Conservation (phyloP, 2,797 vertebrate species). For the Petrocephalus schoutedeni region DNA sequence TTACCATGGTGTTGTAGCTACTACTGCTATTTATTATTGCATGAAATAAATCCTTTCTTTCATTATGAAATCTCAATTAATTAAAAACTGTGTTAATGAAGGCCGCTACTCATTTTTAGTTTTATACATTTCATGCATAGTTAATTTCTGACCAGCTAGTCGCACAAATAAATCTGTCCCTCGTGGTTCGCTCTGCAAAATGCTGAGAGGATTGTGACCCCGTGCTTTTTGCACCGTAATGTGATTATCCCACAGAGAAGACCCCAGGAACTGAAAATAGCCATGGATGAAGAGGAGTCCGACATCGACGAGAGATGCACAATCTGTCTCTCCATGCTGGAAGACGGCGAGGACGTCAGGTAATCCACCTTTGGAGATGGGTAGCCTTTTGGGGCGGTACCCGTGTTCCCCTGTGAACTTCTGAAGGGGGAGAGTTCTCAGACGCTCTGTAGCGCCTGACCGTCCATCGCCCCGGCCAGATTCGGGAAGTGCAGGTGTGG, state of each 20-base stretch:
- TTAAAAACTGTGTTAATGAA: not conserved
- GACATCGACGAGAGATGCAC: constrained; percentile 98
- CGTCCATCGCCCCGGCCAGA: not conserved
- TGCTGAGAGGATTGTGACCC: not conserved
- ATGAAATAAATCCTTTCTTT: not conserved
- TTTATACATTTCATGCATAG: not conserved
- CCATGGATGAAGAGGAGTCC: constrained; percentile 86
- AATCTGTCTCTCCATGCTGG: constrained; percentile 96
- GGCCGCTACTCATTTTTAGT: not conserved
- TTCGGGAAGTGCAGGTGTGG: not conserved
- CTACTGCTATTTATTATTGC: not conserved
- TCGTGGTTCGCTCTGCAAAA: not conserved
- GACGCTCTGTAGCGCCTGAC: not conserved
- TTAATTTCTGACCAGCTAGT: not conserved
- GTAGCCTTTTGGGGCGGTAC: not conserved
- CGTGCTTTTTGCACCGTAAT: not conserved
- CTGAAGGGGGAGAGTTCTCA: not conserved
- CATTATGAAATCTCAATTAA: not conserved
- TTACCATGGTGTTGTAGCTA: not conserved
- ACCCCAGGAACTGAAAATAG: constrained; percentile 85
- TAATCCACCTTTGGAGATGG: constrained; percentile 40
- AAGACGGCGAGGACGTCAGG: constrained; percentile 96
- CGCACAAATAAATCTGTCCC: not conserved
- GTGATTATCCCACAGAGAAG: constrained; percentile 69
- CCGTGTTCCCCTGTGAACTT: not conserved